Percentiles rank a stretch among this genome's conserved stretches.
These are phyloP conservation scores for Eupleurogrammus muticus DNA, from an alignment of 2,797 vertebrate species.

Conservation along the genomic window DNA sequence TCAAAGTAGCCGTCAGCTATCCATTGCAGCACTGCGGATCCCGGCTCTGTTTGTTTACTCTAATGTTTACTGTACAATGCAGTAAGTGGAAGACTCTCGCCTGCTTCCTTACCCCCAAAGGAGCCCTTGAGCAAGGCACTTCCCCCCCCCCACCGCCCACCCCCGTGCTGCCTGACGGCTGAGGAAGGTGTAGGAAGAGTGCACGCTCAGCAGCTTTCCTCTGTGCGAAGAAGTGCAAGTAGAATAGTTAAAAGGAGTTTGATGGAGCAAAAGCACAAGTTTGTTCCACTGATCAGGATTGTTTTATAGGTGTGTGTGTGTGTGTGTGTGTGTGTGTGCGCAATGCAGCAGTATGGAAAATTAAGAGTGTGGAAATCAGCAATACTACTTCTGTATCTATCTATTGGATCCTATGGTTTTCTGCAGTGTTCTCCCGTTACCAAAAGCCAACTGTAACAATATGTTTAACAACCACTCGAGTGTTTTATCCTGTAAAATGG, in stretches of 20 bases:
- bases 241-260: conserved; percentile 42
- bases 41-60: not conserved
- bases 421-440: not conserved
- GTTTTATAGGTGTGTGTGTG: not conserved
- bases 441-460: not conserved
- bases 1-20: not conserved
- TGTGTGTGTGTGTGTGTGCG: conserved; percentile 4
- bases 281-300: conserved; percentile 25
- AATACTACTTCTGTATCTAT: not conserved
- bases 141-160: conserved; percentile 45
- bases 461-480: not conserved
- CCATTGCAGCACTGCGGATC: not conserved
- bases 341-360: not conserved
- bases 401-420: not conserved
- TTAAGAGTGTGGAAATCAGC: not conserved
- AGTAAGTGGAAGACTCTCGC: conserved; percentile 27
- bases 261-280: conserved; percentile 39
- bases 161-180: conserved; percentile 21
- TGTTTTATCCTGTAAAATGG: not conserved
- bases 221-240: conserved; percentile 42
- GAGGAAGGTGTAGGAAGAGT: conserved; percentile 35
- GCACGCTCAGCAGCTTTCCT: conserved; percentile 56
- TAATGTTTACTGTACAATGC: not conserved
- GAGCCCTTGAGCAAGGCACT: conserved; percentile 51
- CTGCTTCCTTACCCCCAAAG: conserved; percentile 6